Base-by-base conservation (phyloP, 2,113 vertebrate genomes). In the Scartelaos histophorus region DNA sequence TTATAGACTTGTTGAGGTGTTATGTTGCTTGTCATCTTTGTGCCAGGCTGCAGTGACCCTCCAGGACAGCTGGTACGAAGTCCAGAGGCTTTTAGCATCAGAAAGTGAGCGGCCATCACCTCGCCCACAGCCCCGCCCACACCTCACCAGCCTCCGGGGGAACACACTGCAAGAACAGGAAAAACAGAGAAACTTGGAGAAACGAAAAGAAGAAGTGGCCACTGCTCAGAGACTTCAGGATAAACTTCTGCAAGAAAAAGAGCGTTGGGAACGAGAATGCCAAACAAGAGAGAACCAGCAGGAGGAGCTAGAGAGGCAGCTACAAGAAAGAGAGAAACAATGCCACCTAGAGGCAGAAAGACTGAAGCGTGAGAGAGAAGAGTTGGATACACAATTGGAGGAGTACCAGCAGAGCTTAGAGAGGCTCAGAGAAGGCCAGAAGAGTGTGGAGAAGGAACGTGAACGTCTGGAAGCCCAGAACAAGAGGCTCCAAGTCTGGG, bases 391-490 rank as follows among this genome's bases (percentile, higher is more conserved):
- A 34, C 96, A 96, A 73, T 92, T 93, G 46, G 92, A 93, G 73
- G 95, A 96, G 83, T 98, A 99, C 89, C 97, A 97, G 88, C 96
- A 94, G 0, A 95, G 95, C 82, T 92, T 99, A 69, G 97, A 98
- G 91, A 90, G 96, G 45, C 94, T 99, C 60, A 81, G 95, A 1
- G 96, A 98, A 58, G 94, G 96, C 34, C 95, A 97, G 92, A 92
- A 94, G 17, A 91, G 90, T 0, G 95, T 98, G 0, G 94, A 96
- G 85, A 95, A 87, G 3, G 95, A 99, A 61, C 93, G 83, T 0
- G 94, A 96, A 75, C 92, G 90, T 7, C 87, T 97, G 49, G 95
- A 97, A 47, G 91, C 91, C 82, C 87, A 92, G 74, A 89, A 94
- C 46, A 89, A 79, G 34, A 85, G 95, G 58, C 67, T 96, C 69